A percentile compares a stretch with the other conserved stretches of the same genome.
Conservation (phyloP, 2,113 vertebrate genomes). For the Neoarius graeffei region DNA sequence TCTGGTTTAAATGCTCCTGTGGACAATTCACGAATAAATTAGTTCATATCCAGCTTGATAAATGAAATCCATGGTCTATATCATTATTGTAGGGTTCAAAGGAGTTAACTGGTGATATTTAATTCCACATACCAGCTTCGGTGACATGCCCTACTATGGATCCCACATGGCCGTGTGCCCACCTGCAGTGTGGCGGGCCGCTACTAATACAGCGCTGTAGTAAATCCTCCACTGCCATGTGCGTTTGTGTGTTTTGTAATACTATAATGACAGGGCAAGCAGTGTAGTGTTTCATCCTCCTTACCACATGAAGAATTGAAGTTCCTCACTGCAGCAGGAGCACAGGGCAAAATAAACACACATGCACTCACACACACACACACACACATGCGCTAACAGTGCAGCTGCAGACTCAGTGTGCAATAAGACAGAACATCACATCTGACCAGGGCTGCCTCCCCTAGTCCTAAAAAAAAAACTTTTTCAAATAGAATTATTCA, state of each 20-base stretch:
- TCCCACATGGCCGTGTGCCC: conserved; percentile 44
- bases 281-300: conserved; percentile 44
- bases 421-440: conserved; percentile 38
- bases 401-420: conserved; percentile 23
- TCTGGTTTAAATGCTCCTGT: neutral
- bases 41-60: neutral
- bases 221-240: conserved; percentile 49
- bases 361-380: conserved; percentile 16
- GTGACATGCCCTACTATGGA: neutral
- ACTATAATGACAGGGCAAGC: conserved; percentile 47
- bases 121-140: conserved; percentile 19
- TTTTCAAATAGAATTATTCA: conserved; percentile 30
- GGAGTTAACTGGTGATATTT: neutral
- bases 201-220: conserved; percentile 49
- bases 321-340: conserved; percentile 29
- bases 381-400: conserved; percentile 11
- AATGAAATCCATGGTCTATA: neutral
- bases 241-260: conserved; percentile 38
- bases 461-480: conserved; percentile 45
- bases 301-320: conserved; percentile 48
- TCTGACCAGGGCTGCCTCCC: conserved; percentile 42
- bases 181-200: conserved; percentile 42
- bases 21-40: neutral
- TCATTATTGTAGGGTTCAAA: neutral
- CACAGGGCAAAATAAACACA: conserved; percentile 37